phyloP scores from a whole-genome alignment of 1,140 invertebrate species.

The Camponotus pennsylvanicus region DNA sequence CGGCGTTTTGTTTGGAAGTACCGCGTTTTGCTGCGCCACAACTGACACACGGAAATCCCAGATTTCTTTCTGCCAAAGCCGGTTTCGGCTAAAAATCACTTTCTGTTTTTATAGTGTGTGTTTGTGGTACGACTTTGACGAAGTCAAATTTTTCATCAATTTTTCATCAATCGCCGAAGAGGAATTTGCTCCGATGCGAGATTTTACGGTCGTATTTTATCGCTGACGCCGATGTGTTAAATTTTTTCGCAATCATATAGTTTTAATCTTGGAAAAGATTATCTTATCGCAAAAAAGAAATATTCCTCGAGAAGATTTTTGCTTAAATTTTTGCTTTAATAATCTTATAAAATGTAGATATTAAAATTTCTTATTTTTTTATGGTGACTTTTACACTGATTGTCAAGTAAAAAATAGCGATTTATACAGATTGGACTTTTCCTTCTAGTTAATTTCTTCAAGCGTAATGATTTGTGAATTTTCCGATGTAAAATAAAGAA shows the following conservation, averaged over 20 bases:
- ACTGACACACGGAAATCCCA: slow-evolving; percentile 9
- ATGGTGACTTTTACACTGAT: not conserved
- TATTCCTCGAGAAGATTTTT: not conserved
- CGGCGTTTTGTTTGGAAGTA: slow-evolving; percentile 39
- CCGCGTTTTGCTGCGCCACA: not conserved
- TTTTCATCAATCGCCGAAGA: not conserved
- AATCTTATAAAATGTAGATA: not conserved
- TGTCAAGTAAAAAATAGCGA: not conserved
- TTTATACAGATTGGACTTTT: too few relatives aligned
- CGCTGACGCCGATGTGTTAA: not conserved
- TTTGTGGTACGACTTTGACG: not conserved
- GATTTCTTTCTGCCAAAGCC: not conserved
- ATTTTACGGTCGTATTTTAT: not conserved
- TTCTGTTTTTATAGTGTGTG: not conserved
- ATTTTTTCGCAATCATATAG: not conserved
- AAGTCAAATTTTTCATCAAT: not conserved
- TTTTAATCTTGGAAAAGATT: not conserved
- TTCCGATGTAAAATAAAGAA: not conserved
- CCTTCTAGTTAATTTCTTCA: not conserved
- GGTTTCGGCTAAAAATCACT: slow-evolving; percentile 3
- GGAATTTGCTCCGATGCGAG: not conserved
- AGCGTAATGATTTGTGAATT: not conserved
- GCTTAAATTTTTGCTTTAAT: not conserved
- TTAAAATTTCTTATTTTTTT: not conserved
- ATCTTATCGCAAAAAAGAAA: not conserved